Base-by-base conservation (phyloP, 2,888 invertebrate species). In the Biston stratarius region DNA sequence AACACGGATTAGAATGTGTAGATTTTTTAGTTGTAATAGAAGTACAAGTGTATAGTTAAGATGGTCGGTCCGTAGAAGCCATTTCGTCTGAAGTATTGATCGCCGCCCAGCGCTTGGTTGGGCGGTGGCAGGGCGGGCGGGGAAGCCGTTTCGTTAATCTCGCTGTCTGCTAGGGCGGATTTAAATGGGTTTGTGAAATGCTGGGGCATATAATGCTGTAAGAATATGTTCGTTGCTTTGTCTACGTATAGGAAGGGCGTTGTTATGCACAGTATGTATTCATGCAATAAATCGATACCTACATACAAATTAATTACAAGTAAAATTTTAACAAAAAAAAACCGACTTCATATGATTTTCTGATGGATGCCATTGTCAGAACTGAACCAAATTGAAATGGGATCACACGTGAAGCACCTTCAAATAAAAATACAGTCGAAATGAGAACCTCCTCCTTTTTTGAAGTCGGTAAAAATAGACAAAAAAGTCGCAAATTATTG, bases 111-210 rank as follows among this genome's bases (percentile, higher is more conserved):
- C 71, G 74, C 67, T 61, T 33, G 74, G 74, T 74, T 58, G 70
- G 73, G 76, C 67, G 51, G 56, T n/a, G 60, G 67, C 73, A 86
- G 63, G 67, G 67, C 63, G 67, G 67, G 59, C 67, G 67, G 62
- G 48, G 67, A 68, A 68, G 64, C 64, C 61, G 63, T 66, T 70
- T 64, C 38, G 67, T 63, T 92, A 91, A 91, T 92, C 91, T 92
- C 87, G 55, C 56, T 68, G 67, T 68, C 63, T 68, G 67, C 63
- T 60, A 14, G 67, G 61, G 67, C 67, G 67, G 67, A 64, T 68
- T 68, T 64, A 51, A 67, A 67, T 67, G 63, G 67, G 42, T 42
- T 57, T 65, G 87, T 79, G 81, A 82, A 83, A 81, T 77, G 79
- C 80, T 78, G 76, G 64, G 45, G 52, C 42, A 55, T 15, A 33